Conservation (phyloP, 2,888 invertebrate genomes). For the Euclidia mi region DNA sequence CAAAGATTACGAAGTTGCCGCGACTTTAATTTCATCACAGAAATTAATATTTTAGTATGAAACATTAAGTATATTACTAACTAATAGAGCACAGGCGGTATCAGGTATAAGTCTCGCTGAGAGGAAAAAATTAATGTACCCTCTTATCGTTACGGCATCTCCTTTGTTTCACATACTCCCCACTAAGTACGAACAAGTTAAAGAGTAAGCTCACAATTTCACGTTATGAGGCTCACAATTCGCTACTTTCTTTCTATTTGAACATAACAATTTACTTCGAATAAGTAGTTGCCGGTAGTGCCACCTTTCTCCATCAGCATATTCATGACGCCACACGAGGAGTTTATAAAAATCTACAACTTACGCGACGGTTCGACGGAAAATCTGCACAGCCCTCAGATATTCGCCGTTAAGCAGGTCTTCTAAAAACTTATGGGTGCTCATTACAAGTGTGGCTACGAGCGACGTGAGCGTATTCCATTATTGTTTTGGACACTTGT, state of each 20-base stretch:
- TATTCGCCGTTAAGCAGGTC: slow-evolving; percentile 27
- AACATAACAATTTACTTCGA: not conserved
- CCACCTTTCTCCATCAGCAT: slow-evolving; percentile 4
- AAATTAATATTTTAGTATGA: no score
- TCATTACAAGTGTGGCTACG: slow-evolving; percentile 17
- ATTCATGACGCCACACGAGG: slow-evolving; percentile 3
- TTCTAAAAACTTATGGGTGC: slow-evolving; percentile 26
- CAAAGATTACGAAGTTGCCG: no score
- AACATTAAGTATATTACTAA: no score
- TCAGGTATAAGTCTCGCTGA: no score
- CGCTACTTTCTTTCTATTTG: not conserved
- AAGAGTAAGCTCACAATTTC: not conserved
- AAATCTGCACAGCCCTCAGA: slow-evolving; percentile 6
- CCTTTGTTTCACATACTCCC: not conserved
- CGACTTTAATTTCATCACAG: no score
- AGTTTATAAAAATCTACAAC: slow-evolving; percentile 28
- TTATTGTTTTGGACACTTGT: slow-evolving; percentile 4
- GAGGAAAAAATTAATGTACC: slow-evolving; percentile 2
- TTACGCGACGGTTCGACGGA: slow-evolving; percentile 12
- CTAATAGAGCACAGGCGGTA: no score
- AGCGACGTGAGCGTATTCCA: slow-evolving; percentile 1
- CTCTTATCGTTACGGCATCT: not conserved
- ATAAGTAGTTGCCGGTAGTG: not conserved
- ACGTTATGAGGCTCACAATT: not conserved
- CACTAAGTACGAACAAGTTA: not conserved